Base-by-base conservation (phyloP, 2,113 vertebrate species). In the Tupaia chinensis region DNA sequence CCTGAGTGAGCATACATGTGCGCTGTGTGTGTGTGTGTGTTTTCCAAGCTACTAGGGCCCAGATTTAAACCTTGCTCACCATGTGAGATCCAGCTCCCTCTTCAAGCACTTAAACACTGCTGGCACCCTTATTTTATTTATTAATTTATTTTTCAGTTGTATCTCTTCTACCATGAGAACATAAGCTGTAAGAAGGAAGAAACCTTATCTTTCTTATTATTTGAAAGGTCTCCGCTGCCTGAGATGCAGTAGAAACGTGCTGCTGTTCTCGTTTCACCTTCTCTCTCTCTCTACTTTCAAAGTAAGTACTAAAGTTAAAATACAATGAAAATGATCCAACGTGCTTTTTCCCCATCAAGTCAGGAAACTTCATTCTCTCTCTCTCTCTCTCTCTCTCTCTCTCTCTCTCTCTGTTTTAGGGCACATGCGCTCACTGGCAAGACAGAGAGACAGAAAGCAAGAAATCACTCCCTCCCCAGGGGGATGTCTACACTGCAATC, bases 301-400 rank as follows among this genome's bases (percentile, higher is more conserved):
- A 3, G 17, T 54, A 87, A 93, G 44, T 74, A 73, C 74, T 87
- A 93, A 83, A 86, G 34, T 70, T 89, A 93, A 96, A 82, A 94
- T 61, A 92, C 25, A 85, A 66, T 1, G 13, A 25, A 15, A 87
- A 86, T 66, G 1, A 76, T 22, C 5, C 86, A 9, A 91, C 74
- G 17, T 22, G 15, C 61, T 12, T 32, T 14, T n/a, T 5, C 29
- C 54, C 76, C 86, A 80, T 29, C 76, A 72, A 79, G 61, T 72
- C 53, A 69, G 53, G 14, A 94, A 61, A 95, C 17, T 73, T 92
- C 58, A 89, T 73, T 54, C 58, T 93, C 19, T 89, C 23, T 82
- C 88, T 77, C 22, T 76, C 69, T 95, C 83, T 89, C 58, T 15
- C 58, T 15, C 44, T 44, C 44, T 44, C 44, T 44, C 44, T 44